Base-by-base conservation (phyloP, 23 tunicate species). In the Diplosoma virens region DNA sequence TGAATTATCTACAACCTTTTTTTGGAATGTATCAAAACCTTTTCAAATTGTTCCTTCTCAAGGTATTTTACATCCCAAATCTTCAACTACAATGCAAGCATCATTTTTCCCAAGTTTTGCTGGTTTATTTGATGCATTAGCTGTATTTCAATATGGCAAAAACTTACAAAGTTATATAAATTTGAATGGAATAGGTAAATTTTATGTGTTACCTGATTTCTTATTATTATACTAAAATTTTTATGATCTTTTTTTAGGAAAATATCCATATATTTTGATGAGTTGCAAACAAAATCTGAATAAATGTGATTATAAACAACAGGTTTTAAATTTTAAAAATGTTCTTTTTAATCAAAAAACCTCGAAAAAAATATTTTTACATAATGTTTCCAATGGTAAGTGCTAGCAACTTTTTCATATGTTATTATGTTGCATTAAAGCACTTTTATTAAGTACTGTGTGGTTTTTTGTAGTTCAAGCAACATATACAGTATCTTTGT, bases 21-120 rank as follows among this genome's bases (percentile, higher is more conserved):
- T 86, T 1, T 90, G 97, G 97, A 80, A 90, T 9, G 90, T 90
- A 28, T 61, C 90, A 21, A 79, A 75, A 31, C 97, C 97, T 23
- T 90, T 90, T 35, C 46, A 80, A 46, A 90, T 90, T 30, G 31
- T 53, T 56, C 97, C 97, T 25, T 61, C 80, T 45, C 48, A 76
- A 16, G 97, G 97, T 6, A 27, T 60, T 11, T 48, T 90, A 1
- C 80, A 70, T 9, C 86, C 97, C 3, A 81, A 75, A 4, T 75
- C 86, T 0, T 53, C 82, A 3, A 73, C 79, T 59, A 24, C 29
- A 1, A 33, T 84, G 59, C 74, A 80, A 72, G 97, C 78, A 21
- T 37, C 66, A 4, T 90, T 90, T 34, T 33, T 65, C n/a, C 89
- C 97, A 25, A 53, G 70, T 2, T 78, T 82, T 25, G 97, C 97